Evolutionary conservation across 1,140 invertebrate species (phyloP).

Genomic region (Neuroterus valhalla): DNA sequence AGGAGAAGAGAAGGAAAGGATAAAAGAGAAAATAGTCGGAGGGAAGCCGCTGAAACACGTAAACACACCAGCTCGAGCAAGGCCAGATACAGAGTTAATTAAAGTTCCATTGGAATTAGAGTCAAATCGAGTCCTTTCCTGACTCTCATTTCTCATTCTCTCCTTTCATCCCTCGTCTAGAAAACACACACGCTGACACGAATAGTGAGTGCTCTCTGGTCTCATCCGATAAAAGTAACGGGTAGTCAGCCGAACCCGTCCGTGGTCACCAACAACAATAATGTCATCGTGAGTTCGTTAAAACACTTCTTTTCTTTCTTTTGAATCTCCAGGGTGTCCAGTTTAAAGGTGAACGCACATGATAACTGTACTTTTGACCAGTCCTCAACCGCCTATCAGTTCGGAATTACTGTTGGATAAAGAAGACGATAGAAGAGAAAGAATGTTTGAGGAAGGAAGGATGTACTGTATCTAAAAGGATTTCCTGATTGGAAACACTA

Average conservation of each 20-base stretch:
- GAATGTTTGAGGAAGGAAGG: no score
- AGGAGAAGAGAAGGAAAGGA: background rate
- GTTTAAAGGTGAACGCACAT: conserved; percentile 19
- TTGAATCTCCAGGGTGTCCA: conserved; percentile 37
- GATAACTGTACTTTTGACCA: conserved; percentile 29
- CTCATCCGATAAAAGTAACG: conserved; percentile 66
- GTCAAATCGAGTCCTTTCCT: conserved; percentile 27
- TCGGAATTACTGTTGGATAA: no score
- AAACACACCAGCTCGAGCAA: conserved; percentile 28
- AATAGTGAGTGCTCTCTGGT: conserved; percentile 52
- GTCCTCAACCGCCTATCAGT: no score
- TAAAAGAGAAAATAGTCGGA: background rate
- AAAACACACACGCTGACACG: conserved; percentile 25
- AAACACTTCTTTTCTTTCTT: conserved; percentile 66
- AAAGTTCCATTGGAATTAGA: conserved; percentile 37
- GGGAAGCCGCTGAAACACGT: conserved; percentile 11
- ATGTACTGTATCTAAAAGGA: no score
- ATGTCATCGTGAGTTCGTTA: conserved; percentile 67
- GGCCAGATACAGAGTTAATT: conserved; percentile 35
- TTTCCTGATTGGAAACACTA: no score
- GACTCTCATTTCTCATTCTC: conserved; percentile 9
- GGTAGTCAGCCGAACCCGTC: conserved; percentile 56
- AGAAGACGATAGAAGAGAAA: no score
- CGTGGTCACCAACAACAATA: conserved; percentile 62
- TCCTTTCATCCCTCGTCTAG: background rate